Conservation (phyloP, 2,797 vertebrate species). For the Schizothorax lantsangensis region DNA sequence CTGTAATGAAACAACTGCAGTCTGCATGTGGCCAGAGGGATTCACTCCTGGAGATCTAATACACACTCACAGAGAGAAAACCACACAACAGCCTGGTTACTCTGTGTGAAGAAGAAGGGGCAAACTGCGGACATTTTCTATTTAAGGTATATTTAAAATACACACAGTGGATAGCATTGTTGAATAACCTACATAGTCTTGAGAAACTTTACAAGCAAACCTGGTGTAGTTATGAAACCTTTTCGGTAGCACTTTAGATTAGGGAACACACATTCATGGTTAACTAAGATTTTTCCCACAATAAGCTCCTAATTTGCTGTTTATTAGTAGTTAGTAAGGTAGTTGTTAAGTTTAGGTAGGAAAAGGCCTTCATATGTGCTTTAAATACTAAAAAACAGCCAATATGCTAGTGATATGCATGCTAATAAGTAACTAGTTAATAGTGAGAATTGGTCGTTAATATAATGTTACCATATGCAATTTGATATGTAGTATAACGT, state of each 20-base stretch:
- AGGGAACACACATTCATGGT: background rate
- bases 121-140: conserved; percentile 9
- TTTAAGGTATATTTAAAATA: conserved; percentile 1
- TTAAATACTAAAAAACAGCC: too few relatives aligned
- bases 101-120: conserved; percentile 5
- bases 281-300: too few relatives aligned
- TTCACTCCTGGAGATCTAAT: conserved; percentile 66
- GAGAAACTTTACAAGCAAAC: background rate
- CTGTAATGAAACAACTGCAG: conserved; percentile 75
- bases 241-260: background rate
- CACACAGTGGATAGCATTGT: background rate
- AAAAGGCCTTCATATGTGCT: too few relatives aligned
- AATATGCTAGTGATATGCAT: too few relatives aligned
- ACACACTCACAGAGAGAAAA: conserved; percentile 22
- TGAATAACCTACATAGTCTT: background rate
- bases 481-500: too few relatives aligned
- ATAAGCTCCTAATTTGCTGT: too few relatives aligned
- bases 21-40: conserved; percentile 69
- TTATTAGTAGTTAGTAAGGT: too few relatives aligned
- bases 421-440: too few relatives aligned
- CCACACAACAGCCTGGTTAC: background rate
- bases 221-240: background rate
- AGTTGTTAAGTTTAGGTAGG: too few relatives aligned
- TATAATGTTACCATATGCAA: too few relatives aligned
- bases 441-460: too few relatives aligned